Evolutionary conservation across 1,140 invertebrate species (phyloP), one percentile per base, ranked within the genome.

Genomic region (Pseudomyrmex pallidus): DNA sequence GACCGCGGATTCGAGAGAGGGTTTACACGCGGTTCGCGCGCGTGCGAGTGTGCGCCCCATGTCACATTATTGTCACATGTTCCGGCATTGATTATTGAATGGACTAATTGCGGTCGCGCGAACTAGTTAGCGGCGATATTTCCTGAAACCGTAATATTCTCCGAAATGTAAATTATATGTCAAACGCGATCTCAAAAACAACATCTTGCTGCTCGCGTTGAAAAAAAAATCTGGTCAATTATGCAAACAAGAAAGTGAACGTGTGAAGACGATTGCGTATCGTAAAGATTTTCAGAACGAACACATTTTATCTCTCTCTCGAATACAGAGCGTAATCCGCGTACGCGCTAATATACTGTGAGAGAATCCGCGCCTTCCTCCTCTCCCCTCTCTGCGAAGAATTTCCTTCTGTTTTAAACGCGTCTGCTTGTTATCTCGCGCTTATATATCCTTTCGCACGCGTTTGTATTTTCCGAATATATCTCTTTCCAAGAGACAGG

Each of bases 211-310:
- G 56, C 35, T 25, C 35, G 15, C 35, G 8, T 22, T 46, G 46
- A 59, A 13, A 25, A 25, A 25, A 35, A 35, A 7, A 35, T 1
- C n/a, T 46, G 12, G 10, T 13, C 10, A 70, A 78, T 78, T 70
- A 78, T 70, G 44, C 20, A 48, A 57, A 68, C 35, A 59, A 59
- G 63, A 78, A 78, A 78, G 76, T 70, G 25, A 70, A 78, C 20
- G 22, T 13, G 8, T 15, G n/a, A 1, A 59, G 44, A 70, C 76
- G 70, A 70, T 70, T 44, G n/a, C 15, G 20, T n/a, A 12, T 22
- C 1, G 15, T 22, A 22, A 13, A 12, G 70, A 59, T 59, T 70
- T 70, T 70, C 44, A 17, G 22, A 46, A 13, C 9, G 7, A 77
- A 10, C 63, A 12, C 5, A n/a, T n/a, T 78, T 78, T 56, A 68